Base-by-base conservation (phyloP, 2,888 invertebrate species). In the Ennomos quercinarius region DNA sequence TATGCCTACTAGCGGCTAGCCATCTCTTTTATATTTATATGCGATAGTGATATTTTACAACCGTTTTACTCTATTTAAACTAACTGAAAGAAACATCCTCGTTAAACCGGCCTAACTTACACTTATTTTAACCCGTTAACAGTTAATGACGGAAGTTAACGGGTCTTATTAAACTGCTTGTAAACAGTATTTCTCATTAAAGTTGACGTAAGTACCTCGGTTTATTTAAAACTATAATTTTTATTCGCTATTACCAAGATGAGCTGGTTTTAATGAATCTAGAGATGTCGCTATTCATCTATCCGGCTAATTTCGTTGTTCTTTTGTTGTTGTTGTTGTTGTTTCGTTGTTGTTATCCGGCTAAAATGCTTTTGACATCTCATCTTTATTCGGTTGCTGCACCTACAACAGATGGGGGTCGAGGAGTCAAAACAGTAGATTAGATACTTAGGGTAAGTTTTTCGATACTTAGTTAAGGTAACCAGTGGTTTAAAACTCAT, bases 211-310 rank as follows among this genome's bases (percentile, higher is more conserved):
- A 40, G 50, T 34, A 37, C 47, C 37, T 34, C 12, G 42, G 27
- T 54, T 53, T 55, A 54, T 46, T 54, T 44, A 53, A 55, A 60
- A 51, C 41, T 46, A 46, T 50, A 43, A 1, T 60, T 55, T 50
- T 50, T 54, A 34, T 44, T 5, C 37, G 35, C 8, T 10, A 27
- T 12, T 11, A 12, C 17, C 12, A 35, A 13, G 37, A 48, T 35
- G 34, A 49, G 48, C 34, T 34, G 49, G 39, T 57, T 47, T 59
- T 36, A 50, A 49, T 50, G 50, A 53, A 53, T 48, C 35, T 57
- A 52, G 47, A 11, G 52, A 47, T 52, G 52, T 38, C 43, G n/a
- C 17, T 17, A 34, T n/a, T n/a, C 2, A 10, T 6, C 27, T 3
- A 41, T 50, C 49, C 49, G 49, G 40, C 17, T 17, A 17, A 17